Percentiles rank a stretch among this genome's conserved stretches.
These are phyloP conservation scores for Rattus rattus DNA, from an alignment of 2,113 vertebrate genomes.

Conservation along the genomic window DNA sequence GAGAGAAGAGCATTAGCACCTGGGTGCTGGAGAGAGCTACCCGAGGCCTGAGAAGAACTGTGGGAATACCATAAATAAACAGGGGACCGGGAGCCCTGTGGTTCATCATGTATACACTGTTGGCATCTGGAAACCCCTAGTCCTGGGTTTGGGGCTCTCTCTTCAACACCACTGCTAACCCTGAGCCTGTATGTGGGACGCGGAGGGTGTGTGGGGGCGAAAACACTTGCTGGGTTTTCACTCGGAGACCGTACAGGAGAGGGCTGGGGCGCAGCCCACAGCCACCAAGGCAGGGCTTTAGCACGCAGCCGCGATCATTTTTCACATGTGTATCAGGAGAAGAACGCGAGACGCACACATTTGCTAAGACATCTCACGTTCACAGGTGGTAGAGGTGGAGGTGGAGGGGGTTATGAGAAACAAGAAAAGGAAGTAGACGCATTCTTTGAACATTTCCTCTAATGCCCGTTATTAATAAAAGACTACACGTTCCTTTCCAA, in stretches of 20 bases:
- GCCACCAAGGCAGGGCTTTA: background rate
- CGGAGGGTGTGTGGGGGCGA: background rate
- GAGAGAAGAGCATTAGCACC: slow-evolving; percentile 17
- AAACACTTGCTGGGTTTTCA: background rate
- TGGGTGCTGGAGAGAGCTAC: slow-evolving; percentile 37
- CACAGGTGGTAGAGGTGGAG: background rate
- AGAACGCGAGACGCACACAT: background rate
- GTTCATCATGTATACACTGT: background rate
- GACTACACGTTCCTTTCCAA: slow-evolving; percentile 44
- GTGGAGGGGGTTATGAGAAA: background rate
- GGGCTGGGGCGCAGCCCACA: background rate
- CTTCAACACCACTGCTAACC: background rate
- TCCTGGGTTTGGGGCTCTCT: background rate
- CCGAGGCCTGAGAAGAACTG: slow-evolving; percentile 47
- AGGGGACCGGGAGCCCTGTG: background rate
- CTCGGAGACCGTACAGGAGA: background rate
- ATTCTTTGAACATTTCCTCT: slow-evolving; percentile 25
- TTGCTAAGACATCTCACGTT: slow-evolving; percentile 3
- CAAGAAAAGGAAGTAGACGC: background rate
- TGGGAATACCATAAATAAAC: background rate
- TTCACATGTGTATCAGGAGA: slow-evolving; percentile 33
- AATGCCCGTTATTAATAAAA: slow-evolving; percentile 49
- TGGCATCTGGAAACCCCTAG: background rate
- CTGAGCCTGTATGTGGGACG: background rate
- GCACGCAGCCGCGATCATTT: background rate